Percentiles rank a stretch among this genome's conserved stretches.
phyloP scores from a whole-genome alignment of 1,140 invertebrate species.

The Hesperophylax magnus region DNA sequence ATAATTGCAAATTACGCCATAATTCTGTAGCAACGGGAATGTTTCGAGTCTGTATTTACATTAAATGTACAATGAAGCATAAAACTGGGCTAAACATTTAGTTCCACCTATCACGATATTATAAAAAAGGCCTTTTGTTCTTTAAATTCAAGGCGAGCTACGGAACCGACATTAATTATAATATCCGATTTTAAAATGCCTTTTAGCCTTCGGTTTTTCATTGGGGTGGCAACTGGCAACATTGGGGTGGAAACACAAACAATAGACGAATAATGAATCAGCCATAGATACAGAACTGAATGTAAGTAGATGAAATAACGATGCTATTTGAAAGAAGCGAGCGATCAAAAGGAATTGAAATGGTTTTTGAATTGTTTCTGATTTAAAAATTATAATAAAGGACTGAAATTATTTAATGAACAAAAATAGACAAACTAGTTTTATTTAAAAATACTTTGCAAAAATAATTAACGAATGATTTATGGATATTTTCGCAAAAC shows the following conservation, averaged over 20 bases:
- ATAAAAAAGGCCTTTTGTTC: conserved; percentile 50
- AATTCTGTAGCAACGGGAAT: conserved; percentile 28
- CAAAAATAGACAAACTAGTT: too few species aligned
- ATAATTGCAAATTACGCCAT: conserved; percentile 9
- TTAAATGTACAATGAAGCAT: conserved; percentile 47
- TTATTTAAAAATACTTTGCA: too few species aligned
- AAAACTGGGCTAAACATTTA: conserved; percentile 48
- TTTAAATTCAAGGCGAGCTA: conserved; percentile 62
- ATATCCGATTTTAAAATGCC: conserved; percentile 73
- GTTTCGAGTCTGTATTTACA: conserved; percentile 55
- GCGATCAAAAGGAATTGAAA: conserved; percentile 22
- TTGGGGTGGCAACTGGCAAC: conserved; percentile 49
- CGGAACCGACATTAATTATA: conserved; percentile 73
- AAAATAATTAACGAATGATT: too few species aligned
- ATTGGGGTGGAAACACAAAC: conserved; percentile 54
- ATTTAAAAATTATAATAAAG: neutral
- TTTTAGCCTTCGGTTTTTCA: conserved; percentile 65
- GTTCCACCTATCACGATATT: conserved; percentile 41
- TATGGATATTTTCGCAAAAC: too few species aligned
- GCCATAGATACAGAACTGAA: conserved; percentile 41
- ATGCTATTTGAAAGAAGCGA: conserved; percentile 39
- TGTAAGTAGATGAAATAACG: conserved; percentile 39
- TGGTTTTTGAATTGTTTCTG: conserved; percentile 17
- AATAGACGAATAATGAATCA: conserved; percentile 57
- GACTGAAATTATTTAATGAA: too few species aligned